Conservation (phyloP, 2,888 invertebrate species). For the Capitulum mitella region DNA sequence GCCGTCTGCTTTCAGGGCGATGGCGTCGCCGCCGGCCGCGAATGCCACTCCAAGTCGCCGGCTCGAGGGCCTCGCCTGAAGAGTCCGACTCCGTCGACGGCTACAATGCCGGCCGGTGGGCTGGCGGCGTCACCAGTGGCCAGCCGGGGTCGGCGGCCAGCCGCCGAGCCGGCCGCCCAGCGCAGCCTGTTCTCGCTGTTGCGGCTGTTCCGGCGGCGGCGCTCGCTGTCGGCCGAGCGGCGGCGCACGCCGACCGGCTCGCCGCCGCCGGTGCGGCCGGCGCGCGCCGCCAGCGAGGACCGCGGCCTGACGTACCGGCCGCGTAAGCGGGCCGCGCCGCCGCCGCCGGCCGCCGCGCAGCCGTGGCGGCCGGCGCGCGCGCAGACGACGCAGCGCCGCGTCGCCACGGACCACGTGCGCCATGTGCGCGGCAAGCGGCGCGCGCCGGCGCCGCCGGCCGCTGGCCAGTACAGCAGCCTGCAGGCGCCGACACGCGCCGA, state of each 20-base stretch:
- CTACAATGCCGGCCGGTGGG: background rate
- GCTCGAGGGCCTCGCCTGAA: background rate
- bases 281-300: slow-evolving; percentile 12
- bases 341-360: background rate
- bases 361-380: background rate
- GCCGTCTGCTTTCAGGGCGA: background rate
- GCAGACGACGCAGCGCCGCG: background rate
- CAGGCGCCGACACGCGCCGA: background rate
- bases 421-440: slow-evolving; percentile 11
- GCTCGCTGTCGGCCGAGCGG: slow-evolving; percentile 12
- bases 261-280: background rate
- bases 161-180: background rate
- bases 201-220: slow-evolving; percentile 14
- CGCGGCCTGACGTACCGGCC: background rate
- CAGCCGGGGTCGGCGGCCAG: background rate
- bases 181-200: slow-evolving; percentile 2
- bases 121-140: background rate
- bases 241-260: background rate
- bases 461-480: slow-evolving; percentile 6
- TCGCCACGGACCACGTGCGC: background rate
- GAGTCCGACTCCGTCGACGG: background rate
- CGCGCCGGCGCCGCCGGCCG: slow-evolving; percentile 6
- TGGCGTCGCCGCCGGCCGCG: background rate
- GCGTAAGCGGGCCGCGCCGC: slow-evolving; percentile 1
- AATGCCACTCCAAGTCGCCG: background rate